Evolutionary conservation across 2,888 invertebrate genomes (phyloP).

Genomic region (Tanypteryx hageni): DNA sequence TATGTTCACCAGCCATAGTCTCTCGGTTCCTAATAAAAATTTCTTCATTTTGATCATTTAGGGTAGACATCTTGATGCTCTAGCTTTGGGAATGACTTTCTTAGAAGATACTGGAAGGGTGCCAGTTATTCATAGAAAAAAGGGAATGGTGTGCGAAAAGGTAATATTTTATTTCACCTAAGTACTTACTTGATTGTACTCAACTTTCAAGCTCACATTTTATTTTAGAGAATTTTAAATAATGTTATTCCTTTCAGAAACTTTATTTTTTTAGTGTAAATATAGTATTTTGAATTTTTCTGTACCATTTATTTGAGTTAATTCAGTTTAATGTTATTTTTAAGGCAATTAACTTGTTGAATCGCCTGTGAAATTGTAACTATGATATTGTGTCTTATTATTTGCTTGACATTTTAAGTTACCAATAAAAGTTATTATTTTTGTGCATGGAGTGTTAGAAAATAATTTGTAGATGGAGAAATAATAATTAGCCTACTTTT

Average conservation of each 20-base stretch:
- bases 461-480: too few species aligned
- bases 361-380: too few species aligned
- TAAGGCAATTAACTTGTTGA: too few species aligned
- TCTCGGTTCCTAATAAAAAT: not conserved
- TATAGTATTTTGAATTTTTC: not conserved
- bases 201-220: too few species aligned
- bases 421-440: too few species aligned
- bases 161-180: not conserved
- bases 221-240: not conserved
- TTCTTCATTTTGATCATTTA: conserved; percentile 69
- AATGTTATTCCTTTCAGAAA: not conserved
- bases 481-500: too few species aligned
- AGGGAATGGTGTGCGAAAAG: conserved; percentile 52
- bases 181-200: too few species aligned
- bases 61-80: conserved; percentile 79
- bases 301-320: not conserved
- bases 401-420: too few species aligned
- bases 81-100: conserved; percentile 79
- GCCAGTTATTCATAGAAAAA: conserved; percentile 51
- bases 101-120: conserved; percentile 78
- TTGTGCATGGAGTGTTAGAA: too few species aligned
- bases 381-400: too few species aligned
- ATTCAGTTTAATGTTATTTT: too few species aligned
- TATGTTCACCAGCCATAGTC: too few species aligned
- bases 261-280: not conserved